phyloP scores from a whole-genome alignment of 2,797 vertebrate species.

The Pitangus sulphuratus region DNA sequence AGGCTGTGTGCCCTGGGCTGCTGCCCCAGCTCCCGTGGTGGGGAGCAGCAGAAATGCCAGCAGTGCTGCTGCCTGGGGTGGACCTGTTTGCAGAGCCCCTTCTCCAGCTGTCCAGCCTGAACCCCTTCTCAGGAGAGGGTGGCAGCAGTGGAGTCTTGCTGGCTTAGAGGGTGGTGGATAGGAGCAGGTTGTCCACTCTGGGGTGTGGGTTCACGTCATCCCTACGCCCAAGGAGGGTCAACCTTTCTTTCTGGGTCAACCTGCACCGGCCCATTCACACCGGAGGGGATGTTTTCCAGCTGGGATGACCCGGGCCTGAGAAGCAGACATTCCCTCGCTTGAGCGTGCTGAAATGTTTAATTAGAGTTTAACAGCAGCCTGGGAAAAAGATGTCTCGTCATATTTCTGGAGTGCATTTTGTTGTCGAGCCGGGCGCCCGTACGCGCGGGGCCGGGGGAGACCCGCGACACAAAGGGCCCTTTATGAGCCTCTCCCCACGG shows the following conservation, averaged over 20 bases:
- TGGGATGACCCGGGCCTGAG: neutral
- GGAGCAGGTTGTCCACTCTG: neutral
- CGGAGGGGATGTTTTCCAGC: neutral
- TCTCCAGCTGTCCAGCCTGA: neutral
- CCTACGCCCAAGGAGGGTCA: neutral
- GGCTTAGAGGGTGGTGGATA: neutral
- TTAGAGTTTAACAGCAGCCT: constrained; percentile 53
- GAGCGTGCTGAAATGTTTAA: constrained; percentile 43
- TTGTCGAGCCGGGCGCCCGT: neutral
- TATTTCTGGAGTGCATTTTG: constrained; percentile 46
- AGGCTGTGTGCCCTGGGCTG: neutral
- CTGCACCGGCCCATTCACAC: neutral
- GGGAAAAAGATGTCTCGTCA: constrained; percentile 62
- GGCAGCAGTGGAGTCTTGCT: neutral
- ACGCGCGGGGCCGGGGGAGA: neutral
- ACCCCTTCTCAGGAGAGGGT: neutral
- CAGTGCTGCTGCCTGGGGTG: fast-evolving
- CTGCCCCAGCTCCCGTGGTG: fast-evolving
- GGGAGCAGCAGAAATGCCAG: neutral
- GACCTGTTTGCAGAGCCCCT: neutral
- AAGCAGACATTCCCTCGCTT: neutral
- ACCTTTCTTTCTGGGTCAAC: neutral
- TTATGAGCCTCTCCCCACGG: constrained; percentile 46
- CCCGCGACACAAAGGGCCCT: constrained; percentile 44
- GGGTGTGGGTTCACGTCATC: neutral